Percentiles rank a stretch among this genome's conserved stretches.
These are phyloP conservation scores for Torymus aiolomorphi DNA, from an alignment of 2,888 invertebrate genomes.

Conservation along the genomic window DNA sequence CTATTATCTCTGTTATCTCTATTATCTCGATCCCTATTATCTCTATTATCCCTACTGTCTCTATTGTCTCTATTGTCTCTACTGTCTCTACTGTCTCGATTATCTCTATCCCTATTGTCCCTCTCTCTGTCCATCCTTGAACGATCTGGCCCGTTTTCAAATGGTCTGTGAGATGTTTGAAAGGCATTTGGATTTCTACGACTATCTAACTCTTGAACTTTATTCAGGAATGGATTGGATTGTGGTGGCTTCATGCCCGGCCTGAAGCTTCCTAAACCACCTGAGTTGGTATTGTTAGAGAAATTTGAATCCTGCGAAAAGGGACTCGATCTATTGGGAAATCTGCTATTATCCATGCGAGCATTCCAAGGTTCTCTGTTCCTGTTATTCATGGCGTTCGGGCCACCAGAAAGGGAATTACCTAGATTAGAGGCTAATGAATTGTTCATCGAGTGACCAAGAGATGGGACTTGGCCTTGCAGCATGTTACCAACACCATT, in stretches of 20 bases:
- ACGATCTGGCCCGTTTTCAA: slow-evolving; percentile 64
- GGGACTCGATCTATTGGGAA: slow-evolving; percentile 64
- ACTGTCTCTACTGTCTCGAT: slow-evolving; percentile 33
- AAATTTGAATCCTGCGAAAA: slow-evolving; percentile 62
- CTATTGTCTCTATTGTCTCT: slow-evolving; percentile 33
- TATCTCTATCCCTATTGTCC: slow-evolving; percentile 51
- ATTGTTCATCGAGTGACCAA: slow-evolving; percentile 57
- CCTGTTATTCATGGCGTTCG: slow-evolving; percentile 37
- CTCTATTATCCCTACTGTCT: slow-evolving; percentile 21
- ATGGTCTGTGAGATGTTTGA: slow-evolving; percentile 63
- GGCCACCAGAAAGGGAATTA: slow-evolving; percentile 4
- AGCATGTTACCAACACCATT: slow-evolving; percentile 69
- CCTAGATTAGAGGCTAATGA: slow-evolving; percentile 12
- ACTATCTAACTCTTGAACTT: slow-evolving; percentile 76
- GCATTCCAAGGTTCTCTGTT: slow-evolving; percentile 63
- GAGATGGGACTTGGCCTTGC: slow-evolving; percentile 63
- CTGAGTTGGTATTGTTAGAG: slow-evolving; percentile 36
- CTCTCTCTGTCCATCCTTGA: slow-evolving; percentile 39
- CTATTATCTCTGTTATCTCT: slow-evolving; percentile 25
- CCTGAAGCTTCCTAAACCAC: slow-evolving; percentile 57
- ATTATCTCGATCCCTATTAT: slow-evolving; percentile 12
- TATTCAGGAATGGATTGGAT: slow-evolving; percentile 63
- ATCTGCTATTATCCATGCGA: slow-evolving; percentile 62
- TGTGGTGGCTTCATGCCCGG: slow-evolving; percentile 57
- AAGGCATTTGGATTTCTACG: slow-evolving; percentile 81